Base-by-base conservation (phyloP, 1,140 invertebrate genomes). In the Saccostrea glomerata region DNA sequence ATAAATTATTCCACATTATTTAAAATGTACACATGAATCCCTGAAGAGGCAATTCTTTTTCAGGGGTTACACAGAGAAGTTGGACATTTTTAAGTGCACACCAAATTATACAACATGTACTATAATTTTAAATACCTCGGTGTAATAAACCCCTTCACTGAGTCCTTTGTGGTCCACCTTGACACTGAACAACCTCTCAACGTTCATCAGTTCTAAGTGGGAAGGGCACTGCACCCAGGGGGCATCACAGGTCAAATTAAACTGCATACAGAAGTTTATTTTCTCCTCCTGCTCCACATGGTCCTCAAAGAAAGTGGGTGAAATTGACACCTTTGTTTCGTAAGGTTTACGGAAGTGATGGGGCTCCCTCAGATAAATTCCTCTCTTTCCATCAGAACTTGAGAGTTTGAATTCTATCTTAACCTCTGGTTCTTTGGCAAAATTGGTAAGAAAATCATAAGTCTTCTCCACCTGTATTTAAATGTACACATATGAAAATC, bases 181-280 rank as follows among this genome's bases (percentile, higher is more conserved):
- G n/a, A 99, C 96, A 25, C 96, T 95, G 86, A 96, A 94, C 12
- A 93, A 89, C 30, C 96, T 91, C 13, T 89, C 88, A 7, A 97
- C 96, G 95, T 99, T 98, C 95, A 97, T 97, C 90, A 99, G 95
- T 94, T 98, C 97, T 73, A 99, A 96, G 95, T 98, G 97, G 13
- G 96, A 93, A 5, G 98, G 98, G 92, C 96, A 96, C 85, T 97
- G 96, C 36, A 99, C 97, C 97, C 98, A 99, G 0, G 96, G 89
- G 9, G 96, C 97, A 90, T 96, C 95, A 93, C 97, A 97, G 6
- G 96, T 95, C 58, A 99, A 95, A 87, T 96, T 96, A 54, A 99
- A 95, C 89, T 97, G 97, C 92, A 98, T 95, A 93, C 97, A 97
- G 93, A 99, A 99, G 87, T 97, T 95, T 86, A 99, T 97, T 95